Base-by-base conservation (phyloP, 1,140 invertebrate species). In the Drosophila arizonae region DNA sequence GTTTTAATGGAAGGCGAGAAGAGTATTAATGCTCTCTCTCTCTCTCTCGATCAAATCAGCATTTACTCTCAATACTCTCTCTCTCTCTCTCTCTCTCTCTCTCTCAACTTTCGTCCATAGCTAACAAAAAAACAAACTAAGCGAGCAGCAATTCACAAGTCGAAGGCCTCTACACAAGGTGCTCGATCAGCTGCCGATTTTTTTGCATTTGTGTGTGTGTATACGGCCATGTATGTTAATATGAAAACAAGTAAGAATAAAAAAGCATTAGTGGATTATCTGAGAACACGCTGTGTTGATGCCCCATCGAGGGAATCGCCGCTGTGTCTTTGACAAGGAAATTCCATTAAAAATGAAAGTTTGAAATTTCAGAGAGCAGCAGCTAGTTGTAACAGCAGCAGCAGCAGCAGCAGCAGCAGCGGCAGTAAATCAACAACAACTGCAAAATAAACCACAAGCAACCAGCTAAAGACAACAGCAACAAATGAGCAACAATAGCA, bases 321-420 rank as follows among this genome's bases (percentile, higher is more conserved):
- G 70, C 72, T 60, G 60, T 68, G 70, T 64, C 76, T 73, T 79
- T 87, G 82, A 86, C 81, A 86, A 73, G 68, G 69, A 87, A 86
- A 86, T 80, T 86, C 82, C 81, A 86, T 86, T 86, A 86, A 87
- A 86, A 87, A 87, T 86, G 79, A 77, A 87, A 87, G 76, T 81
- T 86, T 87, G 68, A 79, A 87, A 78, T 81, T 81, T 81, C 28
- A 57, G 13, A 64, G 75, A 84, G 52, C 64, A 54, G 60, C 41
- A 71, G 21, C 54, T 24, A 52, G 26, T 48, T 51, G 36, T 30
- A 46, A 33, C 52, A 30, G 3, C 28, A 30, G 28, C 28, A 24
- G 21, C 21, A 46, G 45, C 52, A 30, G 5, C 26, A 28, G 26
- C 26, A 65, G 15, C 55, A n/a, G 28, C 63, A 60, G 21, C 11